Evolutionary conservation across 2,113 vertebrate genomes (phyloP).

Genomic region (Thinocorus orbignyianus): DNA sequence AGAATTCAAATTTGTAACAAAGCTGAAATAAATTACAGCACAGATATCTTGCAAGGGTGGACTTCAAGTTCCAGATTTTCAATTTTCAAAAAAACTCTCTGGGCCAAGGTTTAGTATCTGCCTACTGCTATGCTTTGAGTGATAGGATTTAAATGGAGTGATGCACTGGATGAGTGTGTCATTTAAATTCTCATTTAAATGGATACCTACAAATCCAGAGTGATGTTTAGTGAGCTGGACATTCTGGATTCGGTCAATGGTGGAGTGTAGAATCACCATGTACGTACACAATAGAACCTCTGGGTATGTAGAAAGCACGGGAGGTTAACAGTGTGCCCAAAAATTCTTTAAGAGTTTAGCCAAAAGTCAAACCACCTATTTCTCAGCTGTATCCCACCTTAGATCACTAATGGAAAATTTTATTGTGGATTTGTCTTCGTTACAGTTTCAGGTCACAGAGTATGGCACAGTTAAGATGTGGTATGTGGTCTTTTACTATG

Average conservation of each 20-base stretch:
- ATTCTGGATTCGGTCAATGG: background rate
- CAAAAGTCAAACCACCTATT: background rate
- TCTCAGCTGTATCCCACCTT: background rate
- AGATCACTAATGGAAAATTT: background rate
- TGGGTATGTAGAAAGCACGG: background rate
- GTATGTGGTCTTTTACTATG: background rate
- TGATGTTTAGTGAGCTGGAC: background rate
- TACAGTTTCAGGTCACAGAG: background rate
- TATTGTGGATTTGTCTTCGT: background rate
- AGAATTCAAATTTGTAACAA: background rate
- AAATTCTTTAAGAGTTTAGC: background rate
- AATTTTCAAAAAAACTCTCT: background rate
- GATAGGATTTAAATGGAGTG: background rate
- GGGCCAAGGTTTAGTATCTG: background rate
- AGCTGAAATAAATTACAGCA: background rate
- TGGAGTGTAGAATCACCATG: rapidly evolving
- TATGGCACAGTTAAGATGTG: rapidly evolving
- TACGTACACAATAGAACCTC: background rate
- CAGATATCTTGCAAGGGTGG: background rate
- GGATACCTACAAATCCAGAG: background rate
- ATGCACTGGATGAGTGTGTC: background rate
- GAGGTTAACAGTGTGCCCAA: rapidly evolving
- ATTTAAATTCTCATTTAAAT: background rate
- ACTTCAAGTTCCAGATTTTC: background rate
- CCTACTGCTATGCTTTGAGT: background rate